Evolutionary conservation across 2,888 invertebrate species (phyloP).

Genomic region (Folsomia manolachei): DNA sequence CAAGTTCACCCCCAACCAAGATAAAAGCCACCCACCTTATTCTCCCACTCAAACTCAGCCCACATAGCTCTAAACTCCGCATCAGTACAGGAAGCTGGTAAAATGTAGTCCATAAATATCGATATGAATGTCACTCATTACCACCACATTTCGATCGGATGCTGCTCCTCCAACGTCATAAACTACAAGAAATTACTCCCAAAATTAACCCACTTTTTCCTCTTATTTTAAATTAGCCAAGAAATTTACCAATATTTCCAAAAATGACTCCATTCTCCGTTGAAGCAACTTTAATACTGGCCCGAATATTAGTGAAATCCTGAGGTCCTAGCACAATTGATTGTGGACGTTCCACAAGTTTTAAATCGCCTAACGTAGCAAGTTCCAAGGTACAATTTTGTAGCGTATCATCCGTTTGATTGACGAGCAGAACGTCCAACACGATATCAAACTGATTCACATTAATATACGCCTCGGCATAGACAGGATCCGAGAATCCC

Average conservation of each 20-base stretch:
- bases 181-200: constrained; percentile 60
- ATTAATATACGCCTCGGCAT: constrained; percentile 99
- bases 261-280: constrained; percentile 99
- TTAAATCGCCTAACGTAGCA: constrained; percentile 95
- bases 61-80: constrained; percentile 98
- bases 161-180: constrained; percentile 93
- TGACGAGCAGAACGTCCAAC: constrained; percentile 94
- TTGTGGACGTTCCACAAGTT: constrained; percentile 95
- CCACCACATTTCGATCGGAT: constrained; percentile 93
- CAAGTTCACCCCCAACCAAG: background rate
- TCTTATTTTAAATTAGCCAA: constrained; percentile 1
- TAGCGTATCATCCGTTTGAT: constrained; percentile 96
- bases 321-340: constrained; percentile 93
- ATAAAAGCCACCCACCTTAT: constrained; percentile 67
- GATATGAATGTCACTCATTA: constrained; percentile 97
- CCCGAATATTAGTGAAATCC: constrained; percentile 97
- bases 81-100: constrained; percentile 90
- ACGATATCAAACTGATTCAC: constrained; percentile 99
- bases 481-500: constrained; percentile 98
- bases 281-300: constrained; percentile 97
- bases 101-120: constrained; percentile 99
- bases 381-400: constrained; percentile 97
- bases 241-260: constrained; percentile 81
- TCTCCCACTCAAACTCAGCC: constrained; percentile 99
- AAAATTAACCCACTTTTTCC: constrained; percentile 9